Evolutionary conservation across 2,888 invertebrate genomes (phyloP).

Genomic region (Dicyrtomina minuta): DNA sequence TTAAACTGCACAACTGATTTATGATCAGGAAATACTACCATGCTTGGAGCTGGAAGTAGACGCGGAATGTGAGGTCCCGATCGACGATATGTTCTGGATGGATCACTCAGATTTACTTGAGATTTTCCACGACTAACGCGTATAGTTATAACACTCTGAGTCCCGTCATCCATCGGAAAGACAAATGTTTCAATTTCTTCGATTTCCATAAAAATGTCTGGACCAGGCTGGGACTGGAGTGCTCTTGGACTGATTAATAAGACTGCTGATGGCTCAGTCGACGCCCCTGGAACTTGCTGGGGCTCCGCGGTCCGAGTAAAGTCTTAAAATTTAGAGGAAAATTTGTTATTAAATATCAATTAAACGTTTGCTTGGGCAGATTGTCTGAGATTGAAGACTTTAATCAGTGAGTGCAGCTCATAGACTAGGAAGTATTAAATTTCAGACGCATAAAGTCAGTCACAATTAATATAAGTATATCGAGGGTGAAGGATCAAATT

Average conservation of each 20-base stretch:
- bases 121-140: slow-evolving; percentile 18
- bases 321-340: too few species aligned
- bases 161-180: neutral
- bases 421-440: too few species aligned
- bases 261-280: slow-evolving; percentile 1
- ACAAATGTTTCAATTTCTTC: neutral
- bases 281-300: neutral
- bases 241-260: neutral
- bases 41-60: neutral
- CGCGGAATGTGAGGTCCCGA: neutral
- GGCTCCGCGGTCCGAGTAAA: too few species aligned
- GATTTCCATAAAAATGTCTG: neutral
- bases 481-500: too few species aligned
- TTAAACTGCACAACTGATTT: neutral
- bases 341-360: too few species aligned
- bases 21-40: too few species aligned
- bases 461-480: too few species aligned
- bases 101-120: slow-evolving; percentile 2
- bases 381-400: too few species aligned
- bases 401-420: too few species aligned
- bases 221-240: neutral
- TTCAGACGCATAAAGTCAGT: too few species aligned
- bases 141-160: neutral
- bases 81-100: neutral
- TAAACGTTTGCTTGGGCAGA: too few species aligned